Percentiles rank a stretch among this genome's conserved stretches.
These are phyloP conservation scores for Ciconia boyciana DNA, from an alignment of 2,113 vertebrate species.

Conservation along the genomic window DNA sequence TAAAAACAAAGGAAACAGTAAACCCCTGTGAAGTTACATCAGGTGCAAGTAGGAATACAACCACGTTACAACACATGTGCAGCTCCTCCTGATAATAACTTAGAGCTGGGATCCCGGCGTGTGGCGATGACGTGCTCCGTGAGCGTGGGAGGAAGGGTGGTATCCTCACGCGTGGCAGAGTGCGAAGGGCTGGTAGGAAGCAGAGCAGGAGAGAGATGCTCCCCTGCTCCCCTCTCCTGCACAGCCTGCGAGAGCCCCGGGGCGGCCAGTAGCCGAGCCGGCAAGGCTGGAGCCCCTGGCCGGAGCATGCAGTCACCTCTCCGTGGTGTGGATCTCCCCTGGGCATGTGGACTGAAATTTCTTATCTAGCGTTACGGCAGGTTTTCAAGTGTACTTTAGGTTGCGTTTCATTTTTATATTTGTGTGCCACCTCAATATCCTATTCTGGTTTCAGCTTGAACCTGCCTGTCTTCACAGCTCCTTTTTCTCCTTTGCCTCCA, in stretches of 20 bases:
- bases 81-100: not conserved
- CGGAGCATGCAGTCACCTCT: not conserved
- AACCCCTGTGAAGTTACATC: not conserved
- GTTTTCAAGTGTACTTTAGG: not conserved
- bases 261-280: not conserved
- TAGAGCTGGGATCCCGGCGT: fast-evolving
- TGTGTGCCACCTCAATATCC: too few species aligned
- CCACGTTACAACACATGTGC: fast-evolving
- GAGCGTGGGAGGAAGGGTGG: not conserved
- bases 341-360: not conserved
- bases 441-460: not conserved
- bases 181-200: not conserved
- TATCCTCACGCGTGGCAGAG: fast-evolving
- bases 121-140: fast-evolving
- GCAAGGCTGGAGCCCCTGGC: not conserved
- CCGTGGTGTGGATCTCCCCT: not conserved
- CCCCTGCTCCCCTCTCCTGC: not conserved
- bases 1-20: not conserved
- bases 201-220: not conserved
- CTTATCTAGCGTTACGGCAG: not conserved
- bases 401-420: not conserved
- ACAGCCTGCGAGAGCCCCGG: not conserved
- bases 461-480: not conserved
- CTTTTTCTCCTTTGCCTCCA: not conserved
- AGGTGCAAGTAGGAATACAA: not conserved